A percentile compares a stretch with the other conserved stretches of the same genome.
These are phyloP conservation scores for Megastigmus dorsalis DNA, from an alignment of 2,888 invertebrate genomes.

Conservation along the genomic window DNA sequence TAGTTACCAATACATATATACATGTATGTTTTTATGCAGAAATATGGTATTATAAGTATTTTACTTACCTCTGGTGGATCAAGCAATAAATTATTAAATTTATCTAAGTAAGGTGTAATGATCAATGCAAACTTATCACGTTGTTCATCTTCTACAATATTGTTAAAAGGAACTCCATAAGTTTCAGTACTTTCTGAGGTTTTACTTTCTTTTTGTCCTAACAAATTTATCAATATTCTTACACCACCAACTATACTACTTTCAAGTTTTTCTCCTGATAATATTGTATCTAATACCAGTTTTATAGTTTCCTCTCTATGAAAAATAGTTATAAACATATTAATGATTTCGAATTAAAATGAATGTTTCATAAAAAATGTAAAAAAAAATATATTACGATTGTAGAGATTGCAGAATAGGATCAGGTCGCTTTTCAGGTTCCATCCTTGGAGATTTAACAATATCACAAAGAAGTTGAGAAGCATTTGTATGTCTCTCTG, in stretches of 20 bases:
- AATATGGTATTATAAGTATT: too few relatives aligned
- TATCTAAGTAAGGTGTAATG: slow-evolving; percentile 81
- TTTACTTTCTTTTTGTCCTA: slow-evolving; percentile 76
- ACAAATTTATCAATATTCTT: slow-evolving; percentile 84
- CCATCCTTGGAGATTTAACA: slow-evolving; percentile 81
- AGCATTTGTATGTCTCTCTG: slow-evolving; percentile 89
- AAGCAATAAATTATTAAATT: slow-evolving; percentile 81
- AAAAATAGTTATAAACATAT: not conserved
- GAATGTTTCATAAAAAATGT: not conserved
- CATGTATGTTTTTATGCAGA: too few relatives aligned
- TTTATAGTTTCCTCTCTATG: slow-evolving; percentile 80
- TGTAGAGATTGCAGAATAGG: slow-evolving; percentile 84
- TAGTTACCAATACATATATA: too few relatives aligned
- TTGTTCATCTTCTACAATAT: slow-evolving; percentile 76
- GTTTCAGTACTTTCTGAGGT: slow-evolving; percentile 54
- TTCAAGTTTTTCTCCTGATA: slow-evolving; percentile 80
- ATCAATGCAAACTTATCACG: slow-evolving; percentile 80
- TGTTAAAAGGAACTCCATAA: slow-evolving; percentile 62
- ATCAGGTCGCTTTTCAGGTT: slow-evolving; percentile 80
- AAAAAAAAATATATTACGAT: slow-evolving; percentile 77
- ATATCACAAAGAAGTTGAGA: slow-evolving; percentile 92
- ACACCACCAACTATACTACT: slow-evolving; percentile 87
- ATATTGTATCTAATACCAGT: slow-evolving; percentile 84
- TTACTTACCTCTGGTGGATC: slow-evolving; percentile 82
- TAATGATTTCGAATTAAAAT: not conserved